Conservation (phyloP, 2,113 vertebrate genomes). For the Prunella fulvescens region DNA sequence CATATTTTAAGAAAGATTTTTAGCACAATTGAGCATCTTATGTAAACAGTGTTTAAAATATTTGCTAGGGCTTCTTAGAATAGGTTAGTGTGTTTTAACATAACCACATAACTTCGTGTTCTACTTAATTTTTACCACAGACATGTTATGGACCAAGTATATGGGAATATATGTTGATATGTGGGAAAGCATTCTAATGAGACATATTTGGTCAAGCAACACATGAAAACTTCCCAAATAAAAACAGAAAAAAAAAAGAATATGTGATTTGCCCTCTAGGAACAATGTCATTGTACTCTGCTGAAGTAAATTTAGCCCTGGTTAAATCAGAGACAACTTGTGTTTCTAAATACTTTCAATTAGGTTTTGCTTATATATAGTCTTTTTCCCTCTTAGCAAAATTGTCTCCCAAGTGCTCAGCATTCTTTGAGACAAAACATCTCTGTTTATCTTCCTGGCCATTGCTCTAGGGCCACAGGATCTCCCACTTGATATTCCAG, state of each 20-base stretch:
- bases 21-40: background rate
- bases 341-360: background rate
- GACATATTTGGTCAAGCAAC: background rate
- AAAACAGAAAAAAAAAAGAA: background rate
- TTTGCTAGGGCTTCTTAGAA: background rate
- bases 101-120: background rate
- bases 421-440: background rate
- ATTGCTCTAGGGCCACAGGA: background rate
- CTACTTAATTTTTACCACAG: background rate
- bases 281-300: background rate
- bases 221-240: background rate
- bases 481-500: background rate
- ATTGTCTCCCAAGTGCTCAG: background rate
- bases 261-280: background rate
- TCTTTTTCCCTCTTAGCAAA: background rate
- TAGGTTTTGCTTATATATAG: background rate
- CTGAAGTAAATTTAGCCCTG: background rate
- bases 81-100: background rate
- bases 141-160: background rate
- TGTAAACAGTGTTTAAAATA: conserved; percentile 26
- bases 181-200: background rate
- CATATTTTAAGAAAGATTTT: conserved; percentile 6
- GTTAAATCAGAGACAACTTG: background rate
- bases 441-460: background rate
- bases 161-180: background rate